phyloP scores from a whole-genome alignment of 1,140 invertebrate species.

The Bombus pascuorum region DNA sequence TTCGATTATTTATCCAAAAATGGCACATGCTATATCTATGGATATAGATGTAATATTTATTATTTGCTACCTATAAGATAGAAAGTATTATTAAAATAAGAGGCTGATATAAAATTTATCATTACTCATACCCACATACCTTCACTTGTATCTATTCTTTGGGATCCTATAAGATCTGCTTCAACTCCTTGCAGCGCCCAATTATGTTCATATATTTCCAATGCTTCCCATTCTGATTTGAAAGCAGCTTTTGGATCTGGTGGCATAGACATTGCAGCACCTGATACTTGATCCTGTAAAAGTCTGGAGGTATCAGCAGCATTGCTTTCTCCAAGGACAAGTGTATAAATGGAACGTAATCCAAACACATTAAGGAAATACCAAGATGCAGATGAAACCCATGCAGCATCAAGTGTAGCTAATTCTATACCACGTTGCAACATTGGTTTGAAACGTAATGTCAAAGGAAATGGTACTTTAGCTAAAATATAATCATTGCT shows the following conservation, averaged over 20 bases:
- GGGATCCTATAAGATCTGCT: slow-evolving; percentile 82
- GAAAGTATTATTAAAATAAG: background rate
- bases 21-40: slow-evolving; percentile 40
- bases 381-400: slow-evolving; percentile 99
- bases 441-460: slow-evolving; percentile 99
- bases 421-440: slow-evolving; percentile 98
- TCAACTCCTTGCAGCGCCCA: slow-evolving; percentile 94
- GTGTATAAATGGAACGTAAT: slow-evolving; percentile 97
- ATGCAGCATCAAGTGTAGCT: slow-evolving; percentile 97
- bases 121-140: slow-evolving; percentile 67
- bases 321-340: slow-evolving; percentile 99
- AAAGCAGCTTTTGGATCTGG: slow-evolving; percentile 99
- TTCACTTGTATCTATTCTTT: slow-evolving; percentile 71
- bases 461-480: slow-evolving; percentile 99
- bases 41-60: slow-evolving; percentile 35
- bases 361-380: slow-evolving; percentile 99
- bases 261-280: slow-evolving; percentile 97
- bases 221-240: slow-evolving; percentile 99
- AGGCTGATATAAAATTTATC: background rate
- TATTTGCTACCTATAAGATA: slow-evolving; percentile 39
- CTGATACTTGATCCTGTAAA: slow-evolving; percentile 99
- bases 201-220: slow-evolving; percentile 97
- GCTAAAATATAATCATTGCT: slow-evolving; percentile 83
- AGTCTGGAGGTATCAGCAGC: slow-evolving; percentile 97
- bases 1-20: slow-evolving; percentile 18